Conservation (phyloP, 2,797 vertebrate species). For the Anniella stebbinsi region DNA sequence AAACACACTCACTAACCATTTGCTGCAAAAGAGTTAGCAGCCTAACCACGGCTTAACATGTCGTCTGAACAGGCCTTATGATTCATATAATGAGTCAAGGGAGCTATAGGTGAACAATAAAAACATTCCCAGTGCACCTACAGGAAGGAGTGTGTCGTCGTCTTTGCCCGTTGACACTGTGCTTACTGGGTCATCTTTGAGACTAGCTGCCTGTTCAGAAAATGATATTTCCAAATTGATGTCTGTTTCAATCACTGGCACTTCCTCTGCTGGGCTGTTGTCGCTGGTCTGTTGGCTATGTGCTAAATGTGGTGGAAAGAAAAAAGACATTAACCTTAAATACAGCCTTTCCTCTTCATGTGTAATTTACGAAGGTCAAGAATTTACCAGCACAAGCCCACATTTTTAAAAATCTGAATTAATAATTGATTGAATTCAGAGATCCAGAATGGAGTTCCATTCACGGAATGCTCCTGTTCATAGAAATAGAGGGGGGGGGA, state of each 20-base stretch:
- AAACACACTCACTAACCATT: no score
- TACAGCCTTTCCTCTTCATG: background rate
- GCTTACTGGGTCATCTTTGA: constrained; percentile 82
- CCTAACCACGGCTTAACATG: no score
- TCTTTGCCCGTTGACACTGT: constrained; percentile 73
- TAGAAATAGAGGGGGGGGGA: background rate
- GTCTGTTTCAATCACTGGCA: constrained; percentile 82
- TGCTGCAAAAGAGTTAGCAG: no score
- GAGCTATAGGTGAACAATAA: background rate
- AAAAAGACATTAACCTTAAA: background rate
- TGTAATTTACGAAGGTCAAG: background rate
- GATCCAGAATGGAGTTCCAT: background rate
- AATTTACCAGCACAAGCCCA: background rate
- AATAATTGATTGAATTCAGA: background rate
- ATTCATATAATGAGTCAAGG: no score
- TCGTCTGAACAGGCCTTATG: no score
- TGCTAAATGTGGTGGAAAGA: constrained; percentile 58
- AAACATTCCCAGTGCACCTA: constrained; percentile 73
- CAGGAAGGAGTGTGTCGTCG: constrained; percentile 85
- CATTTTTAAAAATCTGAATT: background rate
- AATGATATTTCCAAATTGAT: constrained; percentile 94
- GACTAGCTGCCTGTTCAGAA: constrained; percentile 91
- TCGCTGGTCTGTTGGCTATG: constrained; percentile 51
- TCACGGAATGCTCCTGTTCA: background rate
- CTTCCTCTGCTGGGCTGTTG: constrained; percentile 58